phyloP scores from a whole-genome alignment of 1,140 invertebrate species.

The Druon quercuslanigerum region DNA sequence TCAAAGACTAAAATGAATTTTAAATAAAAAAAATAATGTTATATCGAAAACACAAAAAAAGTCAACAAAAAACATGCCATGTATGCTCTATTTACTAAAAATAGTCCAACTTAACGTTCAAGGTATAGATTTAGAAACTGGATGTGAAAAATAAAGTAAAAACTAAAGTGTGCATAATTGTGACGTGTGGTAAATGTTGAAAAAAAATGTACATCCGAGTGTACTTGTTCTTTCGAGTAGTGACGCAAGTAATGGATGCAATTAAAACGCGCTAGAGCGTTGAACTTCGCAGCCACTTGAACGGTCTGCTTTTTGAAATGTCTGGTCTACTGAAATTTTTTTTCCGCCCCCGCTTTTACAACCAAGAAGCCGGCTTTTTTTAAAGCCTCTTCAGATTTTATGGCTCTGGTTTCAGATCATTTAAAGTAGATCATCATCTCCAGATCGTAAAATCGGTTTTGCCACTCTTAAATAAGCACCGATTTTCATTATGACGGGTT shows the following conservation, averaged over 20 bases:
- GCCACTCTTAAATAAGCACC: too few species aligned
- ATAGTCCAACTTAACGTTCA: constrained; percentile 32
- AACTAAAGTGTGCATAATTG: too few species aligned
- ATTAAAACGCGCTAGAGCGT: constrained; percentile 20
- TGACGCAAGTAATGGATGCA: constrained; percentile 3
- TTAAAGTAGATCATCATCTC: not conserved
- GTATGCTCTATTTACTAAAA: constrained; percentile 46
- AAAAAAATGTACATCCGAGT: not conserved
- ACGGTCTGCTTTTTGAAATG: constrained; percentile 25
- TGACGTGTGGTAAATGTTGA: not conserved
- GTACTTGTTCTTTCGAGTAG: not conserved
- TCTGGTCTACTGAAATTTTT: constrained; percentile 1
- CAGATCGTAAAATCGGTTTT: not conserved
- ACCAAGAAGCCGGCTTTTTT: not conserved
- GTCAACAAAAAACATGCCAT: too few species aligned
- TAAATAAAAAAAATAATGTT: too few species aligned
- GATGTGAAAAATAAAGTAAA: not conserved
- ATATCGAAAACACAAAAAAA: too few species aligned
- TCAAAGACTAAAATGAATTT: too few species aligned
- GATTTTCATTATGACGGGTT: too few species aligned
- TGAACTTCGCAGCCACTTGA: constrained; percentile 12
- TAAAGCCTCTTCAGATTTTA: not conserved
- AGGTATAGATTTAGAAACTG: not conserved
- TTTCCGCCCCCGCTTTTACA: not conserved
- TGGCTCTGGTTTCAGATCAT: not conserved